Percentiles rank a stretch among this genome's conserved stretches.
phyloP scores from a whole-genome alignment of 1,140 invertebrate species.

The Lysiphlebus fabarum region DNA sequence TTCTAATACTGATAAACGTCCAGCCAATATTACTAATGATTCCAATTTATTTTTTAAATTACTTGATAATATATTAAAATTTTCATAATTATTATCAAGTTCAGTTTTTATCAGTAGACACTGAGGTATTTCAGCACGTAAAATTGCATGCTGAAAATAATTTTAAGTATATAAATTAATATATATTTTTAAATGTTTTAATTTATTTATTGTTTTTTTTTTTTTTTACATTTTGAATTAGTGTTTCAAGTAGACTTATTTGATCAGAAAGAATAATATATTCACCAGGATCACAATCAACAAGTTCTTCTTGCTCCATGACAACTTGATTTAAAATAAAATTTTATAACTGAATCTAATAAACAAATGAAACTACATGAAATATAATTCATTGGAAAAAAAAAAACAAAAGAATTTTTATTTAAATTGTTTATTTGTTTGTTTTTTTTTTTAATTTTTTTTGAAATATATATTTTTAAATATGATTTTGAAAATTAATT shows the following conservation, averaged over 20 bases:
- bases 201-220: conserved; percentile 6
- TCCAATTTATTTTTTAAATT: conserved; percentile 32
- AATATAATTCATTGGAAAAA: not conserved
- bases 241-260: conserved; percentile 19
- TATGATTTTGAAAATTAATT: too few species aligned
- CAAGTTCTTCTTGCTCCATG: conserved; percentile 10
- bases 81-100: conserved; percentile 32
- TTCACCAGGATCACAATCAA: conserved; percentile 12
- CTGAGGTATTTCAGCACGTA: conserved; percentile 30
- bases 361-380: conserved; percentile 19
- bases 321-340: conserved; percentile 23
- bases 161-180: too few species aligned
- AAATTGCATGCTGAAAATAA: conserved; percentile 28
- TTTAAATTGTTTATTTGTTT: not conserved
- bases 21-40: conserved; percentile 30
- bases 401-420: conserved; percentile 8
- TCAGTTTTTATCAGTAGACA: conserved; percentile 26
- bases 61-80: conserved; percentile 28
- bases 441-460: not conserved
- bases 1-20: conserved; percentile 20
- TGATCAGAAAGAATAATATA: conserved; percentile 20
- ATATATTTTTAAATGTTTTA: not conserved
- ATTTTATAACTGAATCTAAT: conserved; percentile 31
- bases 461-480: too few species aligned
- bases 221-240: conserved; percentile 23